Evolutionary conservation across 1,140 invertebrate genomes (phyloP), one percentile per base, ranked within the genome.

Genomic region (Drosophila serrata): DNA sequence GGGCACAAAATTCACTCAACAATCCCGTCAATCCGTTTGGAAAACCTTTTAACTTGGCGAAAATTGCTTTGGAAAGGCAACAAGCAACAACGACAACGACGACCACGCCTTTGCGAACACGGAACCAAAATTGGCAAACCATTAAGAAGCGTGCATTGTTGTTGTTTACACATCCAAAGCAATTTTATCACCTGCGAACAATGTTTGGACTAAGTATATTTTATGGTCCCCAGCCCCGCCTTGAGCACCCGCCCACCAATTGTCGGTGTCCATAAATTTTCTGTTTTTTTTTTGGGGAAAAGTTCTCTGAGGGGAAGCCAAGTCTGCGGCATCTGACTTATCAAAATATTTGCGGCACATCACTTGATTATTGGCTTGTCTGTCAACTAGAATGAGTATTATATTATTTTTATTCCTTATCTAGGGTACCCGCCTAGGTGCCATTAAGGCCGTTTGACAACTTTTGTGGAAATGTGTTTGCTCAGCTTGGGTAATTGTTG

Each of bases 401-500:
- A 77, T 75, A 49, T 70, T 77, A 61, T 61, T 77, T 56, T 68
- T 56, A 46, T 62, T 79, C 64, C 76, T 88, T 87, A 87, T 87
- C 84, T 77, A n/a, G 49, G 46, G 46, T 58, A n/a, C 27, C 59
- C 46, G 49, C 45, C 67, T 64, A 60, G 85, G 63, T 70, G 70
- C 29, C 42, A 40, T 61, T 86, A 86, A 82, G 73, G 69, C 79
- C 82, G 53, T 79, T 87, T 87, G 82, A 86, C 82, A 86, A 76
- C 53, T 75, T 62, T n/a, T n/a, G n/a, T 37, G 51, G 35, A 60
- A 87, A 74, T 80, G 72, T 80, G 84, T 84, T 88, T 87, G 84
- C 67, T 62, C 62, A 61, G 72, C 61, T 63, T 65, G 51, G 59
- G 67, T 82, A 80, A 87, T 87, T 80, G 73, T 51, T 49, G 59